These are phyloP conservation scores for Temnothorax longispinosus DNA, from an alignment of 1,140 invertebrate species.

Conservation along the genomic window DNA sequence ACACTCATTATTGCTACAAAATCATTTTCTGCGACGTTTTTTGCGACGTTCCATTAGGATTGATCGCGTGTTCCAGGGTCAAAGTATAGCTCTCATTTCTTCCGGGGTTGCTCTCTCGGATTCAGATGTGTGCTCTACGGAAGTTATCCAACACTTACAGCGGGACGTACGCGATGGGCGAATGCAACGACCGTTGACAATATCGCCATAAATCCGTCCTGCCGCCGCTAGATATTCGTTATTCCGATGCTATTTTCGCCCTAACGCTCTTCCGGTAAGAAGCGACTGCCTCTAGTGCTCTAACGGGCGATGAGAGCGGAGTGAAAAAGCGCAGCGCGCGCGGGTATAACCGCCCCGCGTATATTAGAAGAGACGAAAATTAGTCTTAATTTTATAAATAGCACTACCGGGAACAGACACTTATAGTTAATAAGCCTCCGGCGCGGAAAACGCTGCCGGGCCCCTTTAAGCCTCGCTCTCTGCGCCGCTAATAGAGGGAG, in stretches of 20 bases:
- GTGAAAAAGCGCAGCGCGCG: constrained; percentile 18
- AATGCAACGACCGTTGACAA: constrained; percentile 66
- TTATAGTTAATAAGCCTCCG: constrained; percentile 79
- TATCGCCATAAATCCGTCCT: constrained; percentile 64
- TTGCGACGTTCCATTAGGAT: not conserved
- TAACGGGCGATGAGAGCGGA: not conserved
- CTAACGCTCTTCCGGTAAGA: constrained; percentile 45
- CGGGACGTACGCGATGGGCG: not conserved
- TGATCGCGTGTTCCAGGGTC: not conserved
- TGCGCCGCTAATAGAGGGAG: constrained; percentile 36
- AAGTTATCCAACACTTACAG: not conserved
- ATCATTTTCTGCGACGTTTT: too few species aligned
- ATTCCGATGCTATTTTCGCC: constrained; percentile 71
- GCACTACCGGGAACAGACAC: constrained; percentile 78
- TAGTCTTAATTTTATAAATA: constrained; percentile 81
- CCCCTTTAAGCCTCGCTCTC: constrained; percentile 58
- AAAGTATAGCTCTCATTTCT: not conserved
- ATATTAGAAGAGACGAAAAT: constrained; percentile 69
- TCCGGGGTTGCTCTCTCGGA: not conserved
- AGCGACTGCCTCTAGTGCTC: not conserved
- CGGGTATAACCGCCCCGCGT: not conserved
- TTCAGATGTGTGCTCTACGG: not conserved
- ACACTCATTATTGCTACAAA: too few species aligned
- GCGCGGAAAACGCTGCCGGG: constrained; percentile 70
- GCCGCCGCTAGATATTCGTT: constrained; percentile 65